These are phyloP conservation scores for Lasioglossum figueresi DNA, from an alignment of 2,888 invertebrate species.

Conservation along the genomic window DNA sequence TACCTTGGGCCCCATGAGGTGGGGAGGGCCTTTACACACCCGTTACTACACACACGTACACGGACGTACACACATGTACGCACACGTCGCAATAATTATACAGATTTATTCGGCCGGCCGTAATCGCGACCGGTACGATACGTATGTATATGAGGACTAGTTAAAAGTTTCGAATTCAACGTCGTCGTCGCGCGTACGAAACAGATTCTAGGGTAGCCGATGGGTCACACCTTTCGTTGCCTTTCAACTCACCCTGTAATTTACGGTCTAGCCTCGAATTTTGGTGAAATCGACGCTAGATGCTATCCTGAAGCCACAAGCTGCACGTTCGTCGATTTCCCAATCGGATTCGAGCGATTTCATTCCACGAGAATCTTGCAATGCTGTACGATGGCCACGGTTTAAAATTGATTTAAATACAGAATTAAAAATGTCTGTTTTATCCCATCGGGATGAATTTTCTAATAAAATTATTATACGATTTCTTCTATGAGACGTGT, in stretches of 20 bases:
- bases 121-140: slow-evolving; percentile 65
- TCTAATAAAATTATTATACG: too few relatives aligned
- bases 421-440: not conserved
- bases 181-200: slow-evolving; percentile 48
- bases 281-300: slow-evolving; percentile 16
- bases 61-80: slow-evolving; percentile 42
- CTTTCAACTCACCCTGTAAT: slow-evolving; percentile 63
- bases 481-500: not conserved
- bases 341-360: not conserved
- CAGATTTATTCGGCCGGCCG: slow-evolving; percentile 74
- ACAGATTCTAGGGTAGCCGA: slow-evolving; percentile 40
- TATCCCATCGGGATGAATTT: not conserved
- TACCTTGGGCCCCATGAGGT: slow-evolving; percentile 60
- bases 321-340: slow-evolving; percentile 4
- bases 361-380: not conserved
- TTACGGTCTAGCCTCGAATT: slow-evolving; percentile 53
- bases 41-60: slow-evolving; percentile 54
- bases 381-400: not conserved
- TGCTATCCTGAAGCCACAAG: not conserved
- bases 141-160: slow-evolving; percentile 53
- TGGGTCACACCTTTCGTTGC: slow-evolving; percentile 70
- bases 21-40: slow-evolving; percentile 51
- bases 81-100: slow-evolving; percentile 74
- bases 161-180: slow-evolving; percentile 64
- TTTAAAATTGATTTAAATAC: not conserved